Evolutionary conservation across 2,797 vertebrate species (phyloP), one percentile per base, ranked within the genome.

Genomic region (Centroberyx gerrardi): DNA sequence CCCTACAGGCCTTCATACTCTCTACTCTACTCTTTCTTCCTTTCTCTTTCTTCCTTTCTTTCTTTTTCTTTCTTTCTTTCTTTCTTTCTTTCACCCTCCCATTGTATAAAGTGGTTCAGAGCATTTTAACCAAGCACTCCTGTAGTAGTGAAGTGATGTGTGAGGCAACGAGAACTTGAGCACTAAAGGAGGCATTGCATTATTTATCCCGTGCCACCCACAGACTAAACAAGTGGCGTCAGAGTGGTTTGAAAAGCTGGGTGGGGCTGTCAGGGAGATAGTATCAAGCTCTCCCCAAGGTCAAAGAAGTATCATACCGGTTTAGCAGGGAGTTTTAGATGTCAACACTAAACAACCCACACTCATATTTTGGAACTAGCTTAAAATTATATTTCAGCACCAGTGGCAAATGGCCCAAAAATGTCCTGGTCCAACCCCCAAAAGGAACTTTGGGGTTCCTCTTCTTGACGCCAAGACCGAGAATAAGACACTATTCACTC

Each of bases 161-260:
- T 56, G 59, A 72, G 49, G 76, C 66, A 72, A 66, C 69, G 79
- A 73, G 29, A 66, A 46, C 17, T 70, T 13, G 62, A 49, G 36
- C 48, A 60, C 63, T 38, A 27, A 68, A 75, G 82, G 68, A 68
- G 10, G 8, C 29, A 0, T 27, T 90, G 80, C 88, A 88, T 89
- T 89, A 89, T 93, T 88, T 74, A 90, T 81, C 5, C 3, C 14
- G 51, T 36, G 38, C 60, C n/a, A 5, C 77, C 18, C 72, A 72
- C 22, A 74, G 67, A 79, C 8, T 18, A 46, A n/a, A 61, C 56
- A 70, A 84, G 77, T 31, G 70, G 48, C 77, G 31, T 64, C 58
- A 49, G 76, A 89, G 83, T 85, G 80, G 48, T 86, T 87, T 62
- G 61, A 83, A 87, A 84, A 87, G 79, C 58, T 74, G 56, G 78